Evolutionary conservation across 30 jellyfish, hydroid and myxozoan species (phyloP), one percentile per base, ranked within the genome.

Genomic region (Chrysaora quinquecirrha): DNA sequence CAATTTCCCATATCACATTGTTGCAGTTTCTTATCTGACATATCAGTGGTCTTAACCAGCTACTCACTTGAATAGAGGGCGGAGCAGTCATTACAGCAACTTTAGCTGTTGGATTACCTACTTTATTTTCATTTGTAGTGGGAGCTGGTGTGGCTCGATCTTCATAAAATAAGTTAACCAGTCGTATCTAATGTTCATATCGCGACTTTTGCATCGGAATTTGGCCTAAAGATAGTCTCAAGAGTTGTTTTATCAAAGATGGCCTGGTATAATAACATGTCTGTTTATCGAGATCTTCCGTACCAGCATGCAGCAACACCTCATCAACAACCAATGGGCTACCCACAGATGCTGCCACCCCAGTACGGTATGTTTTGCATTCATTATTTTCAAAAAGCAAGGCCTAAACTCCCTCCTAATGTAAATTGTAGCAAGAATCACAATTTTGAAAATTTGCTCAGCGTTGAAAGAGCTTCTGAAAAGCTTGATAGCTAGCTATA

Each of bases 1-100:
- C 38, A 76, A 76, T 76, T 76, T 76, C n/a, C 54, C 6, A 38
- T 38, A 6, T 3, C 31, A n/a, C 70, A 56, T 18, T 56, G 70
- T 18, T 56, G 70, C 70, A n/a, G 6, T 9, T 30, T 35, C 54
- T 46, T 65, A 80, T 80, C 90, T 71, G 90, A 50, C 78, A 67
- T 80, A 28, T 29, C 77, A 54, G 70, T 68, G 84, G 90, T 80
- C 72, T 76, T 49, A 16, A 19, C 68, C 68, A 69, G 84, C 90
- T 54, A 33, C 90, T 65, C 48, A 80, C 49, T 48, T 67, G 76
- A 80, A 80, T 65, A 63, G 70, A 80, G 71, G 90, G 90, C 63
- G 90, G 90, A 80, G 90, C 90, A 67, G 84, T 80, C 90, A 80
- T 80, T 80, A 80, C 77, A 67, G 84, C 84, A 46, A 68, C 81